phyloP scores from a whole-genome alignment of 1,140 invertebrate species.

The Ooceraea biroi region DNA sequence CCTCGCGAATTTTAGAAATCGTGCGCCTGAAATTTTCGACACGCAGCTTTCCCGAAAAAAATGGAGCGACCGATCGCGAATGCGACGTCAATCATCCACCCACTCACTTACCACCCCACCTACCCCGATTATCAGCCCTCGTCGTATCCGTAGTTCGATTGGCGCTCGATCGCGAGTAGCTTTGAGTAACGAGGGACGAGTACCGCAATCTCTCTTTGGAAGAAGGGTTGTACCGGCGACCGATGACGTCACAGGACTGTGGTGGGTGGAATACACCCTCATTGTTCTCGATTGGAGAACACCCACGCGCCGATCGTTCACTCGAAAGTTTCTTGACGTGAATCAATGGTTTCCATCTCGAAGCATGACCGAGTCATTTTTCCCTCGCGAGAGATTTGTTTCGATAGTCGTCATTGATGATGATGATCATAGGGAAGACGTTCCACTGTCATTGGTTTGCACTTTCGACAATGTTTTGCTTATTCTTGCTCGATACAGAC shows the following conservation, averaged over 20 bases:
- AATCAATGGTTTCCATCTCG: slow-evolving; percentile 24
- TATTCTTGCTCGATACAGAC: too few species aligned
- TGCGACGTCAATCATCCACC: slow-evolving; percentile 28
- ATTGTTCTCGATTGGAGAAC: background rate
- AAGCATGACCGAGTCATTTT: slow-evolving; percentile 13
- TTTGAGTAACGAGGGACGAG: background rate
- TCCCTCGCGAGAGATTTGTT: background rate
- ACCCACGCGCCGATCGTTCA: background rate
- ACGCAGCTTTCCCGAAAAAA: slow-evolving; percentile 43
- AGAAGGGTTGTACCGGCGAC: slow-evolving; percentile 28
- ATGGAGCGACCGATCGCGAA: slow-evolving; percentile 35
- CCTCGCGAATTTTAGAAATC: slow-evolving; percentile 56
- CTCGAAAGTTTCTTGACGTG: slow-evolving; percentile 7
- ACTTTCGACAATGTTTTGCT: too few species aligned
- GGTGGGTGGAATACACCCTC: slow-evolving; percentile 38
- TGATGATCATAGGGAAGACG: too few species aligned
- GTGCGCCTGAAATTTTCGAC: slow-evolving; percentile 31
- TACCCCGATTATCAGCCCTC: slow-evolving; percentile 39
- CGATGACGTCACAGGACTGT: slow-evolving; percentile 61
- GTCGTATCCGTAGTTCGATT: slow-evolving; percentile 3
- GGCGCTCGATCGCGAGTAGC: slow-evolving; percentile 25
- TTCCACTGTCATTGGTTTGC: too few species aligned
- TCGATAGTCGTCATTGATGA: background rate
- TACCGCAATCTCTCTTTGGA: background rate
- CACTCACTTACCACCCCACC: too few species aligned